These are phyloP conservation scores for Aphidius colemani DNA, from an alignment of 2,888 invertebrate genomes.

Conservation along the genomic window DNA sequence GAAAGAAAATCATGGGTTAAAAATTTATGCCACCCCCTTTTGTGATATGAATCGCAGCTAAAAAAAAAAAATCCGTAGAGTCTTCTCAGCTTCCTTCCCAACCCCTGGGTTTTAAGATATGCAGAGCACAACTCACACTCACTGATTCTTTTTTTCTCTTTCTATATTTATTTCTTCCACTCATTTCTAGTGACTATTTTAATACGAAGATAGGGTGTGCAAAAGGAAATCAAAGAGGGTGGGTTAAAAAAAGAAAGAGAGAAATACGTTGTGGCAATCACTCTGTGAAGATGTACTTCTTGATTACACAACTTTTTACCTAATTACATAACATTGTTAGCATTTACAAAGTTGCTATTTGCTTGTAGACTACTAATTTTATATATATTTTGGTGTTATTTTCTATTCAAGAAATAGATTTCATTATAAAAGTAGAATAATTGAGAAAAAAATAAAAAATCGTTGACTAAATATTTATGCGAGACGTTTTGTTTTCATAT, in stretches of 20 bases:
- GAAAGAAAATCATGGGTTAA: conserved; percentile 4
- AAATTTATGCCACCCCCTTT: conserved; percentile 17
- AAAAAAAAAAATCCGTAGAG: conserved; percentile 41
- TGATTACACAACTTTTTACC: conserved; percentile 60
- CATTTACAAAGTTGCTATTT: conserved; percentile 56
- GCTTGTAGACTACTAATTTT: conserved; percentile 54
- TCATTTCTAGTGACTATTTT: conserved; percentile 54
- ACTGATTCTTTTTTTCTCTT: conserved; percentile 3
- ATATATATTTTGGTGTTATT: conserved; percentile 28
- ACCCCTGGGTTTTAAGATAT: conserved; percentile 53
- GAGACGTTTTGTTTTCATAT: too few species aligned
- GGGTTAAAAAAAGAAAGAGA: conserved; percentile 22
- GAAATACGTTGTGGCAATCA: conserved; percentile 29
- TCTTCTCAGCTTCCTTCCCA: conserved; percentile 14
- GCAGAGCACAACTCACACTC: conserved; percentile 46
- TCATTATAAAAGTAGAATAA: too few species aligned
- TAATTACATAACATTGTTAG: conserved; percentile 60
- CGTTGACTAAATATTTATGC: too few species aligned
- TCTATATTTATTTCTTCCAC: conserved; percentile 10
- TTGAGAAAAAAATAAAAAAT: too few species aligned
- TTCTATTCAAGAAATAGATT: not conserved
- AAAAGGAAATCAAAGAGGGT: conserved; percentile 4
- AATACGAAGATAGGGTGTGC: conserved; percentile 47
- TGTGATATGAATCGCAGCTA: conserved; percentile 44
- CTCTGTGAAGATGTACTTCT: conserved; percentile 57